phyloP scores from a whole-genome alignment of 1,140 invertebrate species.

The Papilio xuthus region DNA sequence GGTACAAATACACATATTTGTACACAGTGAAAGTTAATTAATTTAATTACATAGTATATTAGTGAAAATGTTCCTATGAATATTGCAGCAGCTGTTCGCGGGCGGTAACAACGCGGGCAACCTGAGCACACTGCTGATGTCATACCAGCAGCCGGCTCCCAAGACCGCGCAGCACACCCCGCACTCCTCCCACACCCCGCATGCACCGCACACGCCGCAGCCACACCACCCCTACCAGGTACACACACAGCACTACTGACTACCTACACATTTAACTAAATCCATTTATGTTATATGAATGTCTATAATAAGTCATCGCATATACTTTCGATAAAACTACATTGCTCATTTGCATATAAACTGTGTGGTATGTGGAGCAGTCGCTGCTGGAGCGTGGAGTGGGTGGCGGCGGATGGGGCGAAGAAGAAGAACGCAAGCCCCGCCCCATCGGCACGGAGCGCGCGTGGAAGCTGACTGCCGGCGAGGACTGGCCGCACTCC shows the following conservation, averaged over 20 bases:
- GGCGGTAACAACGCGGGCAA: slow-evolving; percentile 62
- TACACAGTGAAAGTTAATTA: slow-evolving; percentile 3
- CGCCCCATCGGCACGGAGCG: slow-evolving; percentile 90
- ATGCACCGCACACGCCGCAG: slow-evolving; percentile 68
- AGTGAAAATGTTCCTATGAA: neutral
- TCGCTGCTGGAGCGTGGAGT: slow-evolving; percentile 68
- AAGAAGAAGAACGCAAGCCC: slow-evolving; percentile 87
- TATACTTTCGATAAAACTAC: too few species aligned
- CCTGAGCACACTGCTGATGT: slow-evolving; percentile 75
- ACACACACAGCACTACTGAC: neutral
- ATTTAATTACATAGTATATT: neutral
- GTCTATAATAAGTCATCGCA: too few species aligned
- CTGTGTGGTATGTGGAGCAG: slow-evolving; percentile 47
- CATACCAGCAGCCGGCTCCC: slow-evolving; percentile 67
- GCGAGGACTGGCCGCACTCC: slow-evolving; percentile 67
- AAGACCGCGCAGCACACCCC: slow-evolving; percentile 77
- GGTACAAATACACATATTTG: slow-evolving; percentile 52
- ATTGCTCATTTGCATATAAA: too few species aligned
- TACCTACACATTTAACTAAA: neutral
- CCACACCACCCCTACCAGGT: slow-evolving; percentile 75
- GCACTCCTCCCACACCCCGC: slow-evolving; percentile 55
- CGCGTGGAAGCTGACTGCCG: slow-evolving; percentile 84
- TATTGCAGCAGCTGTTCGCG: slow-evolving; percentile 63
- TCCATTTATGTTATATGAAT: too few species aligned
- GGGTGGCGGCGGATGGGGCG: slow-evolving; percentile 56